Conservation (phyloP, 2,797 vertebrate genomes). For the Salarias fasciatus region DNA sequence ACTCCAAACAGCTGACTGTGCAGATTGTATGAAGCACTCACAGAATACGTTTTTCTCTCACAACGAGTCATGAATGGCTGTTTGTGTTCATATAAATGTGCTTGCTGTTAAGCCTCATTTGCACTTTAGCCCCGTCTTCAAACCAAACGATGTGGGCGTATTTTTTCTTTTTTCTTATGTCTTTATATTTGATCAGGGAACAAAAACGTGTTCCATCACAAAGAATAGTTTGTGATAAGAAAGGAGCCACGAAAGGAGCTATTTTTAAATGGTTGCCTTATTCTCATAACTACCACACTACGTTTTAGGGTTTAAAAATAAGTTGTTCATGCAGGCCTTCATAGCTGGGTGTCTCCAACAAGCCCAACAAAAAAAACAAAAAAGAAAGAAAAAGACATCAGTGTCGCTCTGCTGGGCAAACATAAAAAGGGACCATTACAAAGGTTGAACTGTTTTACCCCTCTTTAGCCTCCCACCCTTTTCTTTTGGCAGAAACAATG, state of each 20-base stretch:
- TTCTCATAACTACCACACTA: too few species aligned
- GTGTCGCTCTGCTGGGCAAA: constrained; percentile 74
- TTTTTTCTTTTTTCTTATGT: too few species aligned
- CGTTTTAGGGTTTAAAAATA: too few species aligned
- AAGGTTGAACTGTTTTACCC: constrained; percentile 78
- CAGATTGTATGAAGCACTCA: constrained; percentile 52
- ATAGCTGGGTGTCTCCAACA: constrained; percentile 54
- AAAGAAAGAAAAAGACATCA: constrained; percentile 42
- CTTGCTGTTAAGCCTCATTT: constrained; percentile 43
- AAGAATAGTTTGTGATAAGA: constrained; percentile 48
- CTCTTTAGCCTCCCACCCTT: constrained; percentile 58
- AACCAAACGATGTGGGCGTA: too few species aligned
- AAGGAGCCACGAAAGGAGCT: too few species aligned
- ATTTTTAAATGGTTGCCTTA: too few species aligned
- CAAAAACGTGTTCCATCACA: constrained; percentile 38
- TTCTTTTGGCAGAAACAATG: constrained; percentile 78
- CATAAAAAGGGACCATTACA: constrained; percentile 76
- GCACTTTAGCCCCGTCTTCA: constrained; percentile 36
- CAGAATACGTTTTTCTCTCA: constrained; percentile 28
- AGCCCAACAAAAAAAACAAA: constrained; percentile 14
- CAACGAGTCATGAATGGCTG: constrained; percentile 51
- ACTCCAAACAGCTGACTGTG: constrained; percentile 32
- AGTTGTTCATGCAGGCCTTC: constrained; percentile 46
- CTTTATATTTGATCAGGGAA: neutral
- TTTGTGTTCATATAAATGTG: constrained; percentile 59